phyloP scores from a whole-genome alignment of 2,797 vertebrate genomes.

The Podargus strigoides region DNA sequence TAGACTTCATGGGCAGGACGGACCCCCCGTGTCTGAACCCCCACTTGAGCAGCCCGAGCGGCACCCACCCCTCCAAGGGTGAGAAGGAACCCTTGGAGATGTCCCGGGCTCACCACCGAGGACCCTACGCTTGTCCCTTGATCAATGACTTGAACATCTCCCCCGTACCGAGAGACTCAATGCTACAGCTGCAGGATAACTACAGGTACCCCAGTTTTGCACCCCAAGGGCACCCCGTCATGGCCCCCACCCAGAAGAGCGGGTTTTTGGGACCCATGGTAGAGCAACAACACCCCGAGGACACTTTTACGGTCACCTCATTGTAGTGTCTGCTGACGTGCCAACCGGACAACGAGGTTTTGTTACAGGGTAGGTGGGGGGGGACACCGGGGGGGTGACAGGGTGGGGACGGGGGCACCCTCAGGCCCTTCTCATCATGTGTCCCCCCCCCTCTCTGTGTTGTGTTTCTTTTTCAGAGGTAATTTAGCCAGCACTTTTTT shows the following conservation, averaged over 20 bases:
- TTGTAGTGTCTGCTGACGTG: conserved; percentile 89
- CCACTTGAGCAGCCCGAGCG: conserved; percentile 78
- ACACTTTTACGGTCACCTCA: conserved; percentile 99
- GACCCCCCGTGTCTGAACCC: conserved; percentile 79
- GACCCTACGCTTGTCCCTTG: conserved; percentile 79
- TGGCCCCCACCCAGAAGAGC: conserved; percentile 83
- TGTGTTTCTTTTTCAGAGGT: conserved; percentile 64
- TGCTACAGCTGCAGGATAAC: conserved; percentile 90
- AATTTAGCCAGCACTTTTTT: conserved; percentile 71
- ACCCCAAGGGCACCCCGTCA: conserved; percentile 78
- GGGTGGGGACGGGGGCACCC: not conserved
- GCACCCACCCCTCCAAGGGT: conserved; percentile 74
- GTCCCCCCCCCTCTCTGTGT: not conserved
- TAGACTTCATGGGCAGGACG: conserved; percentile 84
- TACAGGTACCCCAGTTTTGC: conserved; percentile 89
- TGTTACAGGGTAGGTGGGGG: conserved; percentile 78
- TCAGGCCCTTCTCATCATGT: not conserved
- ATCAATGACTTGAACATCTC: conserved; percentile 88
- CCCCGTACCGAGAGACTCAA: conserved; percentile 86
- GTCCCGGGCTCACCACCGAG: conserved; percentile 77
- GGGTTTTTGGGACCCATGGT: conserved; percentile 94
- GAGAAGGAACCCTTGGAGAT: conserved; percentile 92
- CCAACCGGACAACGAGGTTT: conserved; percentile 79
- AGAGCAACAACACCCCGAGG: conserved; percentile 91
- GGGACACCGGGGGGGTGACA: not conserved